Base-by-base conservation (phyloP, 2,113 vertebrate species). In the Setophaga coronata region DNA sequence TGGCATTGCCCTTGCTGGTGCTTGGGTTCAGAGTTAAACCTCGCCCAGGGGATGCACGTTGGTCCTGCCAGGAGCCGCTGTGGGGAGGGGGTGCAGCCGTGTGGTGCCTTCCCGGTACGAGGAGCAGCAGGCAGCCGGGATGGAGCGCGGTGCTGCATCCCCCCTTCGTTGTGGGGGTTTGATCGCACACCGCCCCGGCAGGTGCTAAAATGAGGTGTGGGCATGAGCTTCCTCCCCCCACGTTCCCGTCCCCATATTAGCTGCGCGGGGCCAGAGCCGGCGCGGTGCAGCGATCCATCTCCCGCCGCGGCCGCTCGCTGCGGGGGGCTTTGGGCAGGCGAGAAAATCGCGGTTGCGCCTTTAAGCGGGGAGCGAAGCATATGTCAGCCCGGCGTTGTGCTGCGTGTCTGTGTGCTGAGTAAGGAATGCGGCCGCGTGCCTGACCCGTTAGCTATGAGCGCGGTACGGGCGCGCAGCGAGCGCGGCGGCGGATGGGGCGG, bases 361-460 rank as follows among this genome's bases (percentile, higher is more conserved):
- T 98, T 97, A 96, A 97, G 96, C 89, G 5, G 91, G 26, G 87
- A 93, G 92, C 26, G 64, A 53, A 86, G 95, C 89, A 43, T 95
- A 34, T 92, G 94, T 80, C 93, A 85, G 82, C 31, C 97, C 83
- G 97, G 96, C 98, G 98, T 97, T 98, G 98, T 97, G 96, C 98
- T 92, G 94, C 98, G 98, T 98, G 98, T 98, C 99, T 99, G 98
- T 95, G 98, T 97, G 98, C 97, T 99, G 99, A 99, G 98, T 98
- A 98, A 99, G 99, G 99, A 99, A 99, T 99, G 99, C 96, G 98
- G 98, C 98, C 98, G 98, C 98, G 91, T 96, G 96, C 97, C 96
- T 97, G 96, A 96, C 95, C 97, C 97, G 89, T 97, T 96, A 97
- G 95, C 96, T 96, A 98, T 98, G 98, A 98, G 98, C 98, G 98